Base-by-base conservation (phyloP, 2,113 vertebrate genomes). In the Okapia johnstoni region DNA sequence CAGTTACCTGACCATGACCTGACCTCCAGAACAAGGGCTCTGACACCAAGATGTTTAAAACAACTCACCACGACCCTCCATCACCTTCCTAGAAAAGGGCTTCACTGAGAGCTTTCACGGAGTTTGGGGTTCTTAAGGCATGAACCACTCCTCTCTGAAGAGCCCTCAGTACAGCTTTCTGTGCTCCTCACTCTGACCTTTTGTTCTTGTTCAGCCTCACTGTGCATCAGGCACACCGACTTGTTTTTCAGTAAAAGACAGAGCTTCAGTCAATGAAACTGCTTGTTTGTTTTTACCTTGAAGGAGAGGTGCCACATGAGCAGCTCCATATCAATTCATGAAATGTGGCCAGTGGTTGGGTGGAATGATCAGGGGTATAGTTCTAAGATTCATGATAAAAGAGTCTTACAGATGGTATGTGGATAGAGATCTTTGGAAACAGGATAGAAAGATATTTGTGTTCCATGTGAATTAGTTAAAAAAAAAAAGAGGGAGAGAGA, bases 171-270 rank as follows among this genome's bases (percentile, higher is more conserved):
- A 13, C 36, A 73, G 10, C 36, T 40, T 57, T 73, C 66, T 40
- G 19, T 8, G 66, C 66, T 13, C 66, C 66, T 23, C 36, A 73
- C 66, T 40, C 66, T 23, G 36, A 13, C 63, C 63, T 70, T 66
- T 36, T 36, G 63, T 11, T 70, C 17, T 21, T 21, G 63, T 21
- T 70, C 21, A 36, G n/a, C n/a, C 63, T 70, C 60, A 21, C 9
- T 21, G 63, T 36, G n/a, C 1, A 0, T 36, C 63, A 12, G 17
- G 63, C n/a, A 70, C n/a, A 36, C 17, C 0, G 9, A 70, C n/a
- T 36, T 11, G 63, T 21, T 70, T 36, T 36, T 70, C n/a, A 70
- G n/a, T 70, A 36, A 36, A 36, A 70, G 6, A 23, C 73, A 30
- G 25, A 77, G 43, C 14, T 73, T 93, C 21, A 52, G 5, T 86